Evolutionary conservation across 2,113 vertebrate genomes (phyloP).

Genomic region (Brachypodius melanocephalos): DNA sequence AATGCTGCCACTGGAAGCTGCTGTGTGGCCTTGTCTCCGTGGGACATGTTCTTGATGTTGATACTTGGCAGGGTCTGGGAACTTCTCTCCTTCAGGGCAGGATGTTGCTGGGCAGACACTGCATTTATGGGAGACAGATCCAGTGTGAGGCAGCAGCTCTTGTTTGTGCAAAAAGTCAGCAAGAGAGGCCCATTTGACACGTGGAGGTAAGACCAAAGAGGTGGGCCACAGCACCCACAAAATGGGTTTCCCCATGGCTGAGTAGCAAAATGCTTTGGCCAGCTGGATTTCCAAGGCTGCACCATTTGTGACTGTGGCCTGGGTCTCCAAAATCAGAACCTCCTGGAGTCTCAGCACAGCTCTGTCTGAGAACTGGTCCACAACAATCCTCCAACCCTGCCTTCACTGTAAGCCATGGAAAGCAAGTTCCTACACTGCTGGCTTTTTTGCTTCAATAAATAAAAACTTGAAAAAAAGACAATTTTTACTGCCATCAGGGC

Average conservation of each 20-base stretch:
- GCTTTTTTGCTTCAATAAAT: background rate
- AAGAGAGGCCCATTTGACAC: background rate
- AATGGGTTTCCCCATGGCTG: background rate
- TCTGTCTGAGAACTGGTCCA: background rate
- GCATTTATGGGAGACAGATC: background rate
- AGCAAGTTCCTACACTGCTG: background rate
- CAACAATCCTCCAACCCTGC: background rate
- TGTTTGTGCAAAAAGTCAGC: background rate
- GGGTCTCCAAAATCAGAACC: background rate
- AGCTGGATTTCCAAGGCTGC: background rate
- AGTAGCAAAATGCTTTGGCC: background rate
- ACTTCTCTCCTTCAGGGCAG: background rate
- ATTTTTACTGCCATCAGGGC: background rate
- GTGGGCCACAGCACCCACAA: background rate
- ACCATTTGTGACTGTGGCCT: rapidly evolving
- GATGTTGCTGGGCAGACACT: background rate
- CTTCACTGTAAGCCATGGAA: background rate
- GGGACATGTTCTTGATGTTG: background rate
- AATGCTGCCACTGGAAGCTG: background rate
- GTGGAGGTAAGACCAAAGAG: background rate
- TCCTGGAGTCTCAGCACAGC: background rate
- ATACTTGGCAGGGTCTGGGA: background rate
- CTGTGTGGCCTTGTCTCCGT: background rate
- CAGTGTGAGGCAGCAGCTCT: background rate
- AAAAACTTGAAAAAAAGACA: background rate